Evolutionary conservation across 2,888 invertebrate species (phyloP), one percentile per base, ranked within the genome.

Genomic region (Trachelus stipa): DNA sequence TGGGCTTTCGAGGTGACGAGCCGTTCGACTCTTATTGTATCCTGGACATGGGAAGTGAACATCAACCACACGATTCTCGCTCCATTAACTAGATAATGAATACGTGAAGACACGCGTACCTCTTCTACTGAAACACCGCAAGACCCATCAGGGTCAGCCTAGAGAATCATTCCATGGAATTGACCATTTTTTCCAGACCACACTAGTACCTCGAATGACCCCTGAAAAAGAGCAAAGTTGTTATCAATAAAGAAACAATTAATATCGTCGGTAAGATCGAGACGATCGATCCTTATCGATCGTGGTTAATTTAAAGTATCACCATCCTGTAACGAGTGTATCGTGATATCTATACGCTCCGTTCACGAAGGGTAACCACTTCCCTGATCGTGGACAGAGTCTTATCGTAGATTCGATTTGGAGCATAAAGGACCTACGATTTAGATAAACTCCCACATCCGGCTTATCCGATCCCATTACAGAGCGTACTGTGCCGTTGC

Each of bases 11-110:
- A 79, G 80, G 81, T 33, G 34, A 15, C 71, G 71, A 33, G 71
- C 23, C 71, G 71, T 71, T 76, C 77, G 77, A 79, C 81, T 81
- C 85, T 85, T 86, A 87, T 87, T 87, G 87, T 87, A 81, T 77
- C 84, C 79, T 81, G 86, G 90, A 90, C 90, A 89, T 90, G 90
- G 90, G 90, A 91, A 90, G 86, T 85, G 90, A 89, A 82, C 90
- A 90, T 87, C 85, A 82, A 80, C 82, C 82, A 71, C 83, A 80
- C 79, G 79, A 84, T 86, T 86, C 81, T 81, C 87, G 84, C 87
- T 87, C 87, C 86, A 87, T 88, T 88, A 88, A 87, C 75, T 82
- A 85, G 87, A 87, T 89, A 88, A 88, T 83, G 77, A 84, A 73
- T 73, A 73, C 79, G 23, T 23, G 56, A 56, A 56, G 56, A 56